Percentiles rank a stretch among this genome's conserved stretches.
Evolutionary conservation across 2,888 invertebrate genomes (phyloP).

Genomic region (Serripes groenlandicus): DNA sequence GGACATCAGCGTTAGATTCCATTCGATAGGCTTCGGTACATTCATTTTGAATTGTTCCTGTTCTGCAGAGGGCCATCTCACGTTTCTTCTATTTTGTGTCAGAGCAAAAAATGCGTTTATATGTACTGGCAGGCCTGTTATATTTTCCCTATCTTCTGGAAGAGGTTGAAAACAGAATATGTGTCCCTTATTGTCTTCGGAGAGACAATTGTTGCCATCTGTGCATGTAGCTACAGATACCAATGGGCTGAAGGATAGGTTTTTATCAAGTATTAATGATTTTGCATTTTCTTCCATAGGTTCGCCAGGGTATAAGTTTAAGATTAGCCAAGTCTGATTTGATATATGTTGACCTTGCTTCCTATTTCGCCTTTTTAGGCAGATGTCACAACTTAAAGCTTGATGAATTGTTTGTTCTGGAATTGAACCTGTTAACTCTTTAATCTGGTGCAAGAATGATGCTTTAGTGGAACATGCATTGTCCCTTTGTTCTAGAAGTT

Average conservation of each 20-base stretch:
- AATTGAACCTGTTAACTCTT: background rate
- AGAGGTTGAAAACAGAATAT: constrained; percentile 54
- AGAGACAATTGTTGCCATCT: background rate
- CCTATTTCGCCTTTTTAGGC: background rate
- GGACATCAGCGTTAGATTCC: constrained; percentile 36
- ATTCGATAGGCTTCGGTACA: constrained; percentile 38
- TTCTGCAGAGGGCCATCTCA: constrained; percentile 39
- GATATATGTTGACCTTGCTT: background rate
- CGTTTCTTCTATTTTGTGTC: constrained; percentile 44
- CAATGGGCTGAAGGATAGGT: constrained; percentile 33
- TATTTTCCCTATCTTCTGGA: constrained; percentile 35
- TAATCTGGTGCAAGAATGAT: background rate
- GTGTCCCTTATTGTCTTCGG: constrained; percentile 9
- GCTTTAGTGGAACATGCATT: background rate
- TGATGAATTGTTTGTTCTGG: background rate
- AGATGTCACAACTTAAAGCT: background rate
- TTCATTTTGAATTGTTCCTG: constrained; percentile 25
- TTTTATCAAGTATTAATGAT: constrained; percentile 33
- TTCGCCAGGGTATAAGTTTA: constrained; percentile 35
- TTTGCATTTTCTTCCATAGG: constrained; percentile 13
- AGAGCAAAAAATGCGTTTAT: constrained; percentile 55
- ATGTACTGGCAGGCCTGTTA: constrained; percentile 50
- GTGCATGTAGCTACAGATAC: constrained; percentile 35
- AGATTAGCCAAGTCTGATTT: constrained; percentile 26
- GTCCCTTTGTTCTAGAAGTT: background rate